phyloP scores from a whole-genome alignment of 2,888 invertebrate species.

The Hesperia comma region DNA sequence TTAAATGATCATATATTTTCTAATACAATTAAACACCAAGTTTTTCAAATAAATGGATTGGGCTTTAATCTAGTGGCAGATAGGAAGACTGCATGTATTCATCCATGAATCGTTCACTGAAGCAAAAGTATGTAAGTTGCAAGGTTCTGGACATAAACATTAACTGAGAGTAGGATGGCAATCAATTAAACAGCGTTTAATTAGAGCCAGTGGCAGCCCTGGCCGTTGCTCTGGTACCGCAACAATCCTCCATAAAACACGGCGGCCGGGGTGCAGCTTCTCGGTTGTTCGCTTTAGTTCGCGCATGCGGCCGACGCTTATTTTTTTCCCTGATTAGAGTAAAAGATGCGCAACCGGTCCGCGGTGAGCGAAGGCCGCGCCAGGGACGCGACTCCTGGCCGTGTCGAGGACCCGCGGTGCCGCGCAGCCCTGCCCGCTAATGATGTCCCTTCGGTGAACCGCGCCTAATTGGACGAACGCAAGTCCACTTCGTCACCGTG shows the following conservation, averaged over 20 bases:
- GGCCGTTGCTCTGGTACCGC: constrained; percentile 60
- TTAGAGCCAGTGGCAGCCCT: constrained; percentile 50
- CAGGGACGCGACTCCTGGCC: constrained; percentile 55
- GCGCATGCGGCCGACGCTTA: constrained; percentile 69
- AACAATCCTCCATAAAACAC: constrained; percentile 77
- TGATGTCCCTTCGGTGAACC: constrained; percentile 75
- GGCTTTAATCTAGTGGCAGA: too few relatives aligned
- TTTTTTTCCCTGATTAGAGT: constrained; percentile 81
- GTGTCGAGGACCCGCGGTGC: constrained; percentile 43
- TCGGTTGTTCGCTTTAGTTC: constrained; percentile 76
- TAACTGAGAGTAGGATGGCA: background rate
- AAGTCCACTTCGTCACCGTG: constrained; percentile 62
- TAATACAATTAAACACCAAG: too few relatives aligned
- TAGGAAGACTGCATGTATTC: too few relatives aligned
- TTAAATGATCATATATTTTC: too few relatives aligned
- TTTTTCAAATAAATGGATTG: too few relatives aligned
- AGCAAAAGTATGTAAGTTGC: background rate
- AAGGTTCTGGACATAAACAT: background rate
- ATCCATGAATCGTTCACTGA: too few relatives aligned
- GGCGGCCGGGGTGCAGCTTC: constrained; percentile 63
- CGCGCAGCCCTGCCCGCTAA: constrained; percentile 64
- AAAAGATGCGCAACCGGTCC: constrained; percentile 82
- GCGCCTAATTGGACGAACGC: constrained; percentile 78
- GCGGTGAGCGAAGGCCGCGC: constrained; percentile 74
- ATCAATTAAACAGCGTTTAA: background rate